Evolutionary conservation across 2,888 invertebrate species (phyloP), one percentile per base, ranked within the genome.

Genomic region (Pseudolycoriella hygida): DNA sequence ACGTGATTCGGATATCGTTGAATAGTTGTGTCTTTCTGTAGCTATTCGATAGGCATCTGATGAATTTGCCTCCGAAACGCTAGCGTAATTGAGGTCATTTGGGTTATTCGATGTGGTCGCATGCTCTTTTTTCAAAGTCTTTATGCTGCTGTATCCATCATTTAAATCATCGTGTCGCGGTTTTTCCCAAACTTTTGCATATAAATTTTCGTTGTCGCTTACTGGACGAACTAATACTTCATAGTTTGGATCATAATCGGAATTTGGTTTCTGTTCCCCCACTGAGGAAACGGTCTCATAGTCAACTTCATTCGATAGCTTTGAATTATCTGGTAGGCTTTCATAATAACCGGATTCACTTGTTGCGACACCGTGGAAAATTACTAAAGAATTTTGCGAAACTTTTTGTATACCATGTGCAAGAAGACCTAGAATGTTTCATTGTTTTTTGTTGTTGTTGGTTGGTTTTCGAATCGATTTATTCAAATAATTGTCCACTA

Each of bases 171-270:
- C 25, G 25, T n/a, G 1, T 17, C 38, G 37, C 11, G 12, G 31
- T 49, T 62, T 64, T 45, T 64, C 63, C 45, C 59, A 48, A 44
- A 66, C 63, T 50, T 65, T 65, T 42, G 64, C 62, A 51, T 66
- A 66, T 2, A 64, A 64, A 52, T 66, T 65, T 50, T 64, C 62
- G 2, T 40, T 43, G 44, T 49, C 48, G 6, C 14, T 39, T 47
- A 50, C 30, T 49, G 51, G 72, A 49, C 75, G 69, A 25, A 25
- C 25, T 41, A 86, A 60, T 50, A 82, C 78, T 63, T 87, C 86
- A 59, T 87, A 87, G 59, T 84, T 86, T 1, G 84, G 82, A 65
- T 84, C 84, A 3, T 73, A 72, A 53, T 77, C 77, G 0, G 73
- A 73, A 4, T 70, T 69, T 50, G 66, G 65, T 53, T 66, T 66